A percentile compares a stretch with the other conserved stretches of the same genome.
Evolutionary conservation across 2,113 vertebrate genomes (phyloP).

Genomic region (Pluvianellus socialis): DNA sequence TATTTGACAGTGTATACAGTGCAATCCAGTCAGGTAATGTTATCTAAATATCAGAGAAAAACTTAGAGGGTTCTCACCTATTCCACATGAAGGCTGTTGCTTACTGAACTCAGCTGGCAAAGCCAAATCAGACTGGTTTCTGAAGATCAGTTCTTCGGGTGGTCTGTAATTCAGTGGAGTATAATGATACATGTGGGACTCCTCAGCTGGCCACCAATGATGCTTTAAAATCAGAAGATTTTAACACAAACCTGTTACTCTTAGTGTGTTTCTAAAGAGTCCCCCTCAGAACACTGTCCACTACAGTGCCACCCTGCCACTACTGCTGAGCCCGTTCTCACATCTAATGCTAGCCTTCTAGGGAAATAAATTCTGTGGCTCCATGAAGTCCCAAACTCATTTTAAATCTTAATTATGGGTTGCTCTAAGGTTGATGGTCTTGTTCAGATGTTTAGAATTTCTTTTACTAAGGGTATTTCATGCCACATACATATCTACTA

Average conservation of each 20-base stretch:
- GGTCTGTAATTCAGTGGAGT: constrained; percentile 56
- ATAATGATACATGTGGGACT: background rate
- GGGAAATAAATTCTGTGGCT: background rate
- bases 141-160: constrained; percentile 65
- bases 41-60: background rate
- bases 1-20: background rate
- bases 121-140: background rate
- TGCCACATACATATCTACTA: background rate
- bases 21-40: fast-evolving
- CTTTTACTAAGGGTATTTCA: background rate
- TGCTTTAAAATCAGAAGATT: constrained; percentile 33
- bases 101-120: constrained; percentile 26
- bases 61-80: constrained; percentile 45
- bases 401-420: background rate
- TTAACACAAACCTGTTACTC: background rate
- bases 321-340: background rate
- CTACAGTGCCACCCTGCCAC: too few relatives aligned
- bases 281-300: background rate
- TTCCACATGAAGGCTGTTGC: constrained; percentile 50
- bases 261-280: background rate
- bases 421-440: background rate
- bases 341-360: background rate
- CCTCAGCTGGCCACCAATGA: constrained; percentile 53
- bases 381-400: background rate
- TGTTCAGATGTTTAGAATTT: background rate